phyloP scores from a whole-genome alignment of 1,140 invertebrate species.

The Conus betulinus region DNA sequence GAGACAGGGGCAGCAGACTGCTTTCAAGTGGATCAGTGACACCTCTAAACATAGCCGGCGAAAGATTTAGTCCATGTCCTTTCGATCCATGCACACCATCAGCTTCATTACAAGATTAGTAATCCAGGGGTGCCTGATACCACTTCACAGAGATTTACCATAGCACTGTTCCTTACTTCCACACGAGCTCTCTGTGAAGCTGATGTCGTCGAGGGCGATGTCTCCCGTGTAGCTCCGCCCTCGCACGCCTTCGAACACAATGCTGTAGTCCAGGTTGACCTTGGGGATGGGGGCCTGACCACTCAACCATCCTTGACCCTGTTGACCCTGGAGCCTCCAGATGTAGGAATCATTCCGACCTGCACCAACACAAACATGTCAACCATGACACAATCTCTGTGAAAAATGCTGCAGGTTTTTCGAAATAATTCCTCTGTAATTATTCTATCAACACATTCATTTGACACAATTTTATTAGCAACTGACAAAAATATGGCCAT shows the following conservation, averaged over 20 bases:
- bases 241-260: constrained; percentile 52
- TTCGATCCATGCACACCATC: too few species aligned
- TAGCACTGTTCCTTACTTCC: not conserved
- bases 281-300: constrained; percentile 56
- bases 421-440: too few species aligned
- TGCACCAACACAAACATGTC: not conserved
- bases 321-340: constrained; percentile 49
- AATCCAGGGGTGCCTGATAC: too few species aligned
- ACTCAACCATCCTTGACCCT: constrained; percentile 57
- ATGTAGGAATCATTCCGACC: constrained; percentile 9
- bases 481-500: too few species aligned
- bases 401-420: too few species aligned
- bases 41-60: too few species aligned
- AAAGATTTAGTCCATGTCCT: too few species aligned
- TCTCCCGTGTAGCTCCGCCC: constrained; percentile 51
- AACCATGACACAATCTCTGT: too few species aligned
- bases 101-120: too few species aligned
- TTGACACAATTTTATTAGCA: not conserved
- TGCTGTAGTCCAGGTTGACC: constrained; percentile 42
- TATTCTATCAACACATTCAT: not conserved
- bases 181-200: constrained; percentile 39
- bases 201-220: constrained; percentile 66
- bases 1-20: too few species aligned
- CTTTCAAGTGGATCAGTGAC: too few species aligned
- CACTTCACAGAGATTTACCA: too few species aligned